Percentiles rank a stretch among this genome's conserved stretches.
phyloP scores from a whole-genome alignment of 2,888 invertebrate species.

The Apodemia duryi region DNA sequence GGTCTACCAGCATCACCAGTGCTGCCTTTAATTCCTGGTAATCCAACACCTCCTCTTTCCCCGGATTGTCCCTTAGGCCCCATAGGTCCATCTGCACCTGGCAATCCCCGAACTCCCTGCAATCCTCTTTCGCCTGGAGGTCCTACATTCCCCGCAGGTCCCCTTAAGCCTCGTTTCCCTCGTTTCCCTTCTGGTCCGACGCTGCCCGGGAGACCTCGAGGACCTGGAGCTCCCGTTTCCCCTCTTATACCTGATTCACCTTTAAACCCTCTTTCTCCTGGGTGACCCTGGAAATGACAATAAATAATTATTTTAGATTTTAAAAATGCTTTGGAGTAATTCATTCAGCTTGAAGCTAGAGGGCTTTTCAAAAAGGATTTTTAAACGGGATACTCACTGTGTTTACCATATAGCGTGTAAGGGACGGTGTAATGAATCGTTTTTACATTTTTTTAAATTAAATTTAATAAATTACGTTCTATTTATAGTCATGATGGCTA shows the following conservation, averaged over 20 bases:
- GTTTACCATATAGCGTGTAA: no score
- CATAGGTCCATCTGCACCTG: conserved; percentile 87
- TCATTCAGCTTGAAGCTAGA: no score
- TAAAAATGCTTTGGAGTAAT: background rate
- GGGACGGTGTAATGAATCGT: no score
- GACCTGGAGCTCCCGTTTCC: conserved; percentile 85
- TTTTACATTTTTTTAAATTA: no score
- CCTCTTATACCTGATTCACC: conserved; percentile 89
- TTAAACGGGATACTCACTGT: no score
- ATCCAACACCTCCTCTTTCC: conserved; percentile 81
- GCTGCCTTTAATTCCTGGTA: conserved; percentile 80
- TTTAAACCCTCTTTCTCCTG: conserved; percentile 89
- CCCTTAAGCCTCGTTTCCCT: conserved; percentile 87
- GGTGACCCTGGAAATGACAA: conserved; percentile 79
- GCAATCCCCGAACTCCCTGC: conserved; percentile 83
- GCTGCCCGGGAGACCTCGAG: conserved; percentile 86
- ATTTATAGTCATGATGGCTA: no score
- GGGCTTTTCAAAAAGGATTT: no score
- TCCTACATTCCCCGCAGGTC: conserved; percentile 86
- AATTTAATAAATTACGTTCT: no score
- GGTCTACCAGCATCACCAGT: conserved; percentile 81
- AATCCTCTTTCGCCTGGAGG: conserved; percentile 86
- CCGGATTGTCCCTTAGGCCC: conserved; percentile 88
- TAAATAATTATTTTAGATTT: conserved; percentile 3
- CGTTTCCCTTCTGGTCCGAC: conserved; percentile 89